Evolutionary conservation across 2,113 vertebrate species (phyloP).

Genomic region (Vulpes vulpes): DNA sequence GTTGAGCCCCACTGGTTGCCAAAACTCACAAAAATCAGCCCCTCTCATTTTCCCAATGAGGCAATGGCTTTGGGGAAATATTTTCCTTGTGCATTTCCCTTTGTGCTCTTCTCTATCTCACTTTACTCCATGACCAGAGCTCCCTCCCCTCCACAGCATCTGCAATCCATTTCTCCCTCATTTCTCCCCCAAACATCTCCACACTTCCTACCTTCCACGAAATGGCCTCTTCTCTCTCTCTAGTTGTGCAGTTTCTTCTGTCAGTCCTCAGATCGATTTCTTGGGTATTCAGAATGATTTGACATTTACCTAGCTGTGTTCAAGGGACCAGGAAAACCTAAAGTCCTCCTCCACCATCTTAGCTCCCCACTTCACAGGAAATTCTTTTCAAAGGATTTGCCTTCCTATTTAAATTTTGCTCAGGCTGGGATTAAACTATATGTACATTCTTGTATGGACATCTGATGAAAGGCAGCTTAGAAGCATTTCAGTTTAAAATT

Average conservation of each 20-base stretch:
- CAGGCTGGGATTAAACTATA: not conserved
- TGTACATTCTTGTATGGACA: not conserved
- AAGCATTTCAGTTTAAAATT: slow-evolving; percentile 13
- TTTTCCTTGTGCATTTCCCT: not conserved
- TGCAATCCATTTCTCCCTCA: not conserved
- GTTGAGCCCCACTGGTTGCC: not conserved
- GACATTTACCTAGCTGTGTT: not conserved
- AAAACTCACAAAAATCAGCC: not conserved
- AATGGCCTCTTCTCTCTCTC: not conserved
- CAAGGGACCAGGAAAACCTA: not conserved
- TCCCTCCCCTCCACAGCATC: not conserved
- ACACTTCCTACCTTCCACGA: not conserved
- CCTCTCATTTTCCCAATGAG: not conserved
- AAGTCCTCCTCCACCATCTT: not conserved
- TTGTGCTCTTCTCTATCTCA: not conserved
- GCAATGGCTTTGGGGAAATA: not conserved
- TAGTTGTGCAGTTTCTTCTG: not conserved
- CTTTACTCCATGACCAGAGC: not conserved
- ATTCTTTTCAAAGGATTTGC: not conserved
- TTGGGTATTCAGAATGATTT: not conserved
- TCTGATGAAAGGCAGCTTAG: not conserved
- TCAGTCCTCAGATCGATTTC: not conserved
- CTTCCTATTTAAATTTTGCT: not conserved
- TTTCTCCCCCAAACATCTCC: not conserved
- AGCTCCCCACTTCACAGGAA: not conserved